Evolutionary conservation across 2,888 invertebrate species (phyloP).

Genomic region (Nephrotoma appendiculata): DNA sequence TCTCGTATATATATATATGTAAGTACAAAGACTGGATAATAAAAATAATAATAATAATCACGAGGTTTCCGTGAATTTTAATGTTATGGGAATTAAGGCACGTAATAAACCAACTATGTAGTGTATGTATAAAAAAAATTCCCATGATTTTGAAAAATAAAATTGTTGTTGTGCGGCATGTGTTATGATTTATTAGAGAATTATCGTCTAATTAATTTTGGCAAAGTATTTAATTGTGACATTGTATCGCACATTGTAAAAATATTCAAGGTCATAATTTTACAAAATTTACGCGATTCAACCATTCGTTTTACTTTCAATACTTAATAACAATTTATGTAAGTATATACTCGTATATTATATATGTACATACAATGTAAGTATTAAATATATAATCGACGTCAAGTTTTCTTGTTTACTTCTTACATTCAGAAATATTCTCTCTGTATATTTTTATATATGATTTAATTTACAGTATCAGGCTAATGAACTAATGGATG

Average conservation of each 20-base stretch:
- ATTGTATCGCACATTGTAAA: neutral
- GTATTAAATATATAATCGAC: neutral
- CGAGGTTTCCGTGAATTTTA: neutral
- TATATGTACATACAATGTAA: neutral
- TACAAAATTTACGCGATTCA: neutral
- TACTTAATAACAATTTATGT: neutral
- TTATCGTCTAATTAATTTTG: neutral
- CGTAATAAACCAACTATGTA: neutral
- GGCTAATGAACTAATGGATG: neutral
- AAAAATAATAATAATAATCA: neutral
- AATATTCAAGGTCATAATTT: neutral
- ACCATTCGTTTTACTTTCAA: neutral
- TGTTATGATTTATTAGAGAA: neutral
- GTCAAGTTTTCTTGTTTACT: neutral
- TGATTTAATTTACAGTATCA: neutral
- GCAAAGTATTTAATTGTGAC: neutral
- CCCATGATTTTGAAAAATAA: neutral
- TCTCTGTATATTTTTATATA: neutral
- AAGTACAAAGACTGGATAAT: neutral
- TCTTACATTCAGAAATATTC: neutral
- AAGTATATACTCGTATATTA: neutral
- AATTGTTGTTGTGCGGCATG: neutral
- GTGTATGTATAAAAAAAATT: neutral
- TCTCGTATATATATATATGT: too few species aligned
- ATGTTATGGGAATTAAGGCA: neutral